Base-by-base conservation (phyloP, 2,113 vertebrate genomes). In the Corythornis madagascariensis region DNA sequence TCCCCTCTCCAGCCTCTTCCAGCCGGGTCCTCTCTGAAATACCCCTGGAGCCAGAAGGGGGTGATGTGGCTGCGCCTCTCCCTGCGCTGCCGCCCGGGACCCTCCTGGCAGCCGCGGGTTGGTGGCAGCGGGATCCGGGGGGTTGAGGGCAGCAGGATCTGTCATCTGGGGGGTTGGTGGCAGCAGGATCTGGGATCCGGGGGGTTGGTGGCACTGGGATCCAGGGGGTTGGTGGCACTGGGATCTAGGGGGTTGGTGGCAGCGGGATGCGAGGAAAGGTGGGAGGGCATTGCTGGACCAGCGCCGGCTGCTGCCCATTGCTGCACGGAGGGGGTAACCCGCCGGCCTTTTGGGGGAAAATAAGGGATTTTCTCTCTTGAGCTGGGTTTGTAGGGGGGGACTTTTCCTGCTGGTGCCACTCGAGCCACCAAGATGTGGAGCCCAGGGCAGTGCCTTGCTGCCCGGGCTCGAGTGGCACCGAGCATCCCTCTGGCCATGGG, bases 371-470 rank as follows among this genome's bases (percentile, higher is more conserved):
- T 14, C 16, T n/a, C 24, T 1, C 24, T 40, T 42, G 6, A 0
- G 22, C 29, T 10, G 26, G 16, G 17, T 75, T 75, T 19, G 35
- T 15, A 7, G 16, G 16, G 7, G 61, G 52, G 15, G 7, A 22
- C 55, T 71, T 48, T 77, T 70, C 40, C 64, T 15, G 3, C 33
- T 2, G 8, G 38, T 22, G 29, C 66, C 29, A 4, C 57, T 35
- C 4, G 3, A n/a, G 43, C 45, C 55, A 16, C 31, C 18, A 6
- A 18, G 45, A 14, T 0, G 7, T 13, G 21, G 33, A 74, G 4
- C 13, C 13, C 1, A 1, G 18, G 1, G 3, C 1, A 1, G 18
- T 24, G 29, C 47, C 67, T 63, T 1, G 19, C 56, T 43, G 18
- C 35, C 69, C 3, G 4, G 57, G 38, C 38, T 25, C 17, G 13